These are phyloP conservation scores for Sebastes oblongus DNA, from an alignment of 2,797 vertebrate species.

Conservation along the genomic window DNA sequence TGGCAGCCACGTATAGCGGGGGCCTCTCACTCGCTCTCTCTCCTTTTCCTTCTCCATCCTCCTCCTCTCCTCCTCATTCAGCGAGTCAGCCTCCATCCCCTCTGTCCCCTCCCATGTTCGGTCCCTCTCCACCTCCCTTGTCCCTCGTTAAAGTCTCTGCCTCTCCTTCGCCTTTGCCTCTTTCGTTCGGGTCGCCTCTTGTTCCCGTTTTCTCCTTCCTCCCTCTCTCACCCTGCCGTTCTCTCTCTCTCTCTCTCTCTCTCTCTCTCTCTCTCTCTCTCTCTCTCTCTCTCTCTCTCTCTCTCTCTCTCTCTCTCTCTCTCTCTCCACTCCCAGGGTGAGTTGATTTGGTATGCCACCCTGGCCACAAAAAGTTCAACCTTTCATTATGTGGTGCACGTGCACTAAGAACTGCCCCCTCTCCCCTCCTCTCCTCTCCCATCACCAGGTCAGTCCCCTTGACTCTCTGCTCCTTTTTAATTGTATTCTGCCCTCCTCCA, in stretches of 20 bases:
- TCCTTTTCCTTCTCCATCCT: conserved; percentile 39
- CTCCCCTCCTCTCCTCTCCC: conserved; percentile 69
- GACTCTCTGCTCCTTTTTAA: conserved; percentile 81
- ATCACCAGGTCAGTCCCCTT: conserved; percentile 86
- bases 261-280: conserved; percentile 26
- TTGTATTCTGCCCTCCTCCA: conserved; percentile 79
- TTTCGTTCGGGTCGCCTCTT: conserved; percentile 56
- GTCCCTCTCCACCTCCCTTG: conserved; percentile 61
- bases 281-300: conserved; percentile 27
- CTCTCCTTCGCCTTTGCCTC: conserved; percentile 59
- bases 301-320: conserved; percentile 32
- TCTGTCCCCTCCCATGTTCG: conserved; percentile 56
- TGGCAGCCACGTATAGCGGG: conserved; percentile 83
- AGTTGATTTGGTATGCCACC: conserved; percentile 91
- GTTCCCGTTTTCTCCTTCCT: conserved; percentile 54
- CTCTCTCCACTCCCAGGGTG: conserved; percentile 81
- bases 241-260: conserved; percentile 19
- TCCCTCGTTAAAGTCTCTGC: conserved; percentile 70
- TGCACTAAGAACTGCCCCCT: conserved; percentile 66
- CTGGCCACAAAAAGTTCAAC: conserved; percentile 86
- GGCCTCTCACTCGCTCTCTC: conserved; percentile 68
- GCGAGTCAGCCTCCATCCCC: conserved; percentile 36
- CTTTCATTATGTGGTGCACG: conserved; percentile 85
- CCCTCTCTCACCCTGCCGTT: conserved; percentile 64
- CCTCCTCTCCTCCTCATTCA: conserved; percentile 48